Base-by-base conservation (phyloP, 2,797 vertebrate species). In the Cetoscarus ocellatus region DNA sequence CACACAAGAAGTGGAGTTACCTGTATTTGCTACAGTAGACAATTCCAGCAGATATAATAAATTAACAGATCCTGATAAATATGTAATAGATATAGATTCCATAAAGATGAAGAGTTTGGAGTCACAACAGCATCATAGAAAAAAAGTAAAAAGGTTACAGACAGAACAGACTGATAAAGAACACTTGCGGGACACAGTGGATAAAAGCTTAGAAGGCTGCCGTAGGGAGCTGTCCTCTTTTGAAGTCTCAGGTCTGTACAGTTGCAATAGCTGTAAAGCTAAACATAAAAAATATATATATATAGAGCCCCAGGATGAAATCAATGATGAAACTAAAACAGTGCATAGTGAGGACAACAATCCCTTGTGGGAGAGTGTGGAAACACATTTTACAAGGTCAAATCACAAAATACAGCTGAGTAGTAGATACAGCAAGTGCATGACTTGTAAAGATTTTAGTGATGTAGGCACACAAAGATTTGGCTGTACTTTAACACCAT, bases 1-100 rank as follows among this genome's bases (percentile, higher is more conserved):
- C 39, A 53, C 56, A 42, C 66, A 44, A 27, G 65, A 73, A 56
- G 67, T 66, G 13, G 67, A 50, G n/a, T n/a, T n/a, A n/a, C n/a
- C n/a, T 56, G 50, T 34, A 8, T 61, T 70, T 15, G 18, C 42
- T 43, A 70, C 55, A 53, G 47, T 60, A 53, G 57, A 17, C 34
- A 18, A 65, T 36, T 18, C 39, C 12, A 34, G 15, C 42, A 59
- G 15, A 39, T 50, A n/a, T 35, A 62, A 39, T 49, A 42, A 70
- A 66, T 60, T 39, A 17, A 8, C 44, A 27, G 35, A 73, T 38
- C 42, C 59, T 56, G n/a, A 83, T 47, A 75, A 42, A 39, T 77
- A 61, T 44, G 19, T 0, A 5, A 45, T 39, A 47, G 39, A 70
- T 35, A 53, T 12, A 63, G 45, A 71, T 17, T 8, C 43, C 12